Evolutionary conservation across 2,113 vertebrate genomes (phyloP), one percentile per base, ranked within the genome.

Genomic region (Paradoxurus hermaphroditus): DNA sequence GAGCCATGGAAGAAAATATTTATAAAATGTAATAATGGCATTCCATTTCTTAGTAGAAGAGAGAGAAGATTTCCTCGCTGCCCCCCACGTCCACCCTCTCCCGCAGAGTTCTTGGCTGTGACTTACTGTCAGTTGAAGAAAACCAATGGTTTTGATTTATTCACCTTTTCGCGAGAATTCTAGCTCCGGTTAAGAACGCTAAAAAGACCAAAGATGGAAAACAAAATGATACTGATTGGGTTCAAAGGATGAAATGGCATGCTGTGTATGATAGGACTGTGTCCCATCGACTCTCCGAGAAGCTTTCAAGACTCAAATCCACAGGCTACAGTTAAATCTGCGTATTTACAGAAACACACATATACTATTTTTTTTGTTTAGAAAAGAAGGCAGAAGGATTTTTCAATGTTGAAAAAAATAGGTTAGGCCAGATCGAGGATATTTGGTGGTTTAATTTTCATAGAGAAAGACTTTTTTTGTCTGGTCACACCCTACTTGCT

Each of bases 21-120:
- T 98, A 97, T 98, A 97, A 98, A 97, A 98, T 5, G 94, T 14
- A 73, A 67, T 91, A 67, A 96, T 79, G 91, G 94, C 98, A 98
- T 95, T 56, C 89, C 86, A 46, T 81, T 77, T 93, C 83, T 91
- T 12, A 15, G 97, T 41, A 89, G 97, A 96, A 72, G 88, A 15
- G 78, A n/a, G 49, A 73, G 82, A 39, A 34, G 53, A 46, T 59
- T 88, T 82, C 73, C 92, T 62, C 12, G 1, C 36, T 25, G 79
- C 77, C 53, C 89, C 81, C 94, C 7, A 4, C 19, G 49, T 85
- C 90, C 53, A 29, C 14, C 27, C 92, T 96, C 89, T 97, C 90
- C 97, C 0, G 27, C 83, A 62, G 91, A 9, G 51, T 16, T 91
- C 83, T 51, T n/a, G 4, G 0, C 1, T 10, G 95, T 34, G 78